Evolutionary conservation across 1,140 invertebrate species (phyloP).

Genomic region (Protaetia brevitarsis): DNA sequence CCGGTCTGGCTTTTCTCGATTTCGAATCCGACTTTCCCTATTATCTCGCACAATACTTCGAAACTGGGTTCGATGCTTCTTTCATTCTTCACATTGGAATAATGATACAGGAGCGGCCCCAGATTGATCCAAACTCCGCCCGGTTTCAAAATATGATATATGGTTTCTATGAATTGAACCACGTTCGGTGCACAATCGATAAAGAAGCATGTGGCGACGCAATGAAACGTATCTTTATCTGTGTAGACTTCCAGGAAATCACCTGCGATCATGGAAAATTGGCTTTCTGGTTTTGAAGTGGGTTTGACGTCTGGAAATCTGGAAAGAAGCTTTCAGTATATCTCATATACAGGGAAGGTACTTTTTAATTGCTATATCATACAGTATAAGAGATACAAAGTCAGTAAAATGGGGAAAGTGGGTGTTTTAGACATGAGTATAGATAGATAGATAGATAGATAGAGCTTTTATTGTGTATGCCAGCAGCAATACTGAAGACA

Average conservation of each 20-base stretch:
- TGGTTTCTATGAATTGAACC: slow-evolving; percentile 91
- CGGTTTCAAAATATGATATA: slow-evolving; percentile 87
- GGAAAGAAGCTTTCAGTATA: slow-evolving; percentile 5
- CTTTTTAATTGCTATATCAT: neutral
- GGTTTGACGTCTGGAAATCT: slow-evolving; percentile 91
- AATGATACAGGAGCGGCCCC: slow-evolving; percentile 94
- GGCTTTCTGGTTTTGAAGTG: slow-evolving; percentile 58
- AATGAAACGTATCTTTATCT: slow-evolving; percentile 75
- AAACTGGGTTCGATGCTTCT: slow-evolving; percentile 94
- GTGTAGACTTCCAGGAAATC: slow-evolving; percentile 80
- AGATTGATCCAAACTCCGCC: slow-evolving; percentile 87
- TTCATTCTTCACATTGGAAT: slow-evolving; percentile 77
- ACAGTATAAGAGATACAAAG: too few relatives aligned
- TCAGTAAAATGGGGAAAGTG: too few relatives aligned
- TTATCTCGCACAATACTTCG: slow-evolving; percentile 78
- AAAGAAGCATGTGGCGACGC: slow-evolving; percentile 95
- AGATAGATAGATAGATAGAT: too few relatives aligned
- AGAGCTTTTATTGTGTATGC: too few relatives aligned
- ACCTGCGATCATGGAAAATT: slow-evolving; percentile 95
- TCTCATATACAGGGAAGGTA: neutral
- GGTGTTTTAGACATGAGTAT: neutral
- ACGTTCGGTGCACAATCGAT: slow-evolving; percentile 98
- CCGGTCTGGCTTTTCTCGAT: slow-evolving; percentile 71
- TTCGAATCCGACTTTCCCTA: slow-evolving; percentile 81
- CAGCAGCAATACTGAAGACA: too few relatives aligned